These are phyloP conservation scores for Achlya flavicornis DNA, from an alignment of 2,888 invertebrate species.

Conservation along the genomic window DNA sequence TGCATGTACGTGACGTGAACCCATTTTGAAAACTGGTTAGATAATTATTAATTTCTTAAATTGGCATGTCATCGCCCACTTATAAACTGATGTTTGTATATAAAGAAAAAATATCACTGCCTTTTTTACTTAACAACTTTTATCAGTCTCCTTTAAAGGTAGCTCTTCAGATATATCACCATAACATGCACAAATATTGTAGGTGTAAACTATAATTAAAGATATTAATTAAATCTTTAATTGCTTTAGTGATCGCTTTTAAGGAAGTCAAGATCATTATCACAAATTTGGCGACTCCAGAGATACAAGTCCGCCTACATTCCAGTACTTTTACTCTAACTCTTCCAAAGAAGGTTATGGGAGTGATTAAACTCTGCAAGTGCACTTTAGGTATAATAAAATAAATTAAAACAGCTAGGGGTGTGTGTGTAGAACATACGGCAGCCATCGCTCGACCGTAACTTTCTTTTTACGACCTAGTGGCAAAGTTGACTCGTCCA, in stretches of 20 bases:
- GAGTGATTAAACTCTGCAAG: neutral
- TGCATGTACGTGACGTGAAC: no score
- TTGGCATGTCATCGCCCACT: neutral
- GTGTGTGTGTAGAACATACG: conserved; percentile 8
- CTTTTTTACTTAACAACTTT: neutral
- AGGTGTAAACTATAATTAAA: conserved; percentile 8
- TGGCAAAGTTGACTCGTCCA: conserved; percentile 61
- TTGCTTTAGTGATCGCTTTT: neutral
- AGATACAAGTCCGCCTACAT: conserved; percentile 9
- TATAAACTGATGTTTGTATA: neutral
- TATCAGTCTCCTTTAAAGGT: neutral
- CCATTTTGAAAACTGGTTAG: no score
- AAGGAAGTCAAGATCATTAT: neutral
- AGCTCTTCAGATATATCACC: neutral
- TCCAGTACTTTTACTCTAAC: conserved; percentile 13
- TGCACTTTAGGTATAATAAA: neutral
- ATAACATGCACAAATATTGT: neutral
- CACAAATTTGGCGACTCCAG: neutral
- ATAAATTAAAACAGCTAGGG: conserved; percentile 8
- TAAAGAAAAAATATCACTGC: neutral
- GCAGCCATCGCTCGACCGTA: conserved; percentile 31
- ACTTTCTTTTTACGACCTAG: conserved; percentile 69
- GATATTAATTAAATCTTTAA: conserved; percentile 7
- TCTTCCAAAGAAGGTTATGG: neutral
- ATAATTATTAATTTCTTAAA: neutral